Evolutionary conservation across 92 coral and sea anemone genomes (phyloP), one percentile per base, ranked within the genome.

Genomic region (Ricordea florida): DNA sequence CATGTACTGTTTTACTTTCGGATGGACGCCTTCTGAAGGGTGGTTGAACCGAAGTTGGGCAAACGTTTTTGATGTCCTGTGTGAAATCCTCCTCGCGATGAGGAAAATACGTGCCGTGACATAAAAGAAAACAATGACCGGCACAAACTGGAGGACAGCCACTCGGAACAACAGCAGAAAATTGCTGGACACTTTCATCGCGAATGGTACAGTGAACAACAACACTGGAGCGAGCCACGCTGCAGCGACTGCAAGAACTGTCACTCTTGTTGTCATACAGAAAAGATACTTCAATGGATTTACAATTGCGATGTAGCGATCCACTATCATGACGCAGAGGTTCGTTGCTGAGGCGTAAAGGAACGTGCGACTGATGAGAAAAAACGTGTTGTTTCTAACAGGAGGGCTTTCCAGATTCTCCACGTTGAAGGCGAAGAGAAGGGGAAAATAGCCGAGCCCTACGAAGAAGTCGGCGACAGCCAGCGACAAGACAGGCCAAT

Each of bases 221-320:
- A 56, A 35, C 1, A 38, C 33, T 49, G 86, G 86, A 14, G 62
- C 17, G 3, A 72, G 56, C 86, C 86, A 81, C 3, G 80, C 86
- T 6, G 43, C 0, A 16, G 61, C 44, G 3, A 81, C 38, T 1
- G 69, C 52, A 10, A 72, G 13, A 24, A 37, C 29, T 8, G 62
- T 29, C 10, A 29, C 41, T 45, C 33, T 72, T 2, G 65, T 27
- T 5, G 80, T 71, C 73, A 81, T 23, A 28, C 58, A 40, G 20
- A 59, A 49, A 2, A 74, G 62, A 43, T 81, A 81, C 10, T 48
- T 32, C 31, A 81, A 20, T 5, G 86, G 86, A 10, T 64, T 61
- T 17, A 81, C 74, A 16, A 81, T 66, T 3, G 86, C 86, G 15
- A 81, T 36, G 46, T 81, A 81, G 2, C 86, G 86, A 24, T 81